Conservation (phyloP, 2,113 vertebrate species). For the Leucoraja erinaceus region DNA sequence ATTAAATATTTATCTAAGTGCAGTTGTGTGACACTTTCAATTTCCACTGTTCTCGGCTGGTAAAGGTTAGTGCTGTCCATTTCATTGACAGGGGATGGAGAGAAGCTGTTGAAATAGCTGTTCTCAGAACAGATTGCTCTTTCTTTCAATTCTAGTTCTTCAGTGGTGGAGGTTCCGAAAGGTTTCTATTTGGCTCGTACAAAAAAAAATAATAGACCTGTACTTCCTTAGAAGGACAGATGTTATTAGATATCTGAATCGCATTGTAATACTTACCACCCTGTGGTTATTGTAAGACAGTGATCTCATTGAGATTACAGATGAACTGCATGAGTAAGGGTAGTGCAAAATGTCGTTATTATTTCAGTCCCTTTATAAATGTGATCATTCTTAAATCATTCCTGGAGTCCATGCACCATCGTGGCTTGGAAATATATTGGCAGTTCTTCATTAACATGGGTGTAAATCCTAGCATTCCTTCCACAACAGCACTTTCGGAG, state of each 20-base stretch:
- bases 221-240: not conserved
- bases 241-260: not conserved
- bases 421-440: not conserved
- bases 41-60: not conserved
- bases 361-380: not conserved
- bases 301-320: not conserved
- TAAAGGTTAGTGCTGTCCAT: conserved; percentile 30
- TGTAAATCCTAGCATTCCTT: too few species aligned
- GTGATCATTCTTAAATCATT: not conserved
- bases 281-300: not conserved
- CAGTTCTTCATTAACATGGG: too few species aligned
- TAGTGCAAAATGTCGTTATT: not conserved
- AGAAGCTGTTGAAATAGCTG: not conserved
- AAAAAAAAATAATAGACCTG: not conserved
- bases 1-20: conserved; percentile 36
- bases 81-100: conserved; percentile 4
- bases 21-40: conserved; percentile 34
- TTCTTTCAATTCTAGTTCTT: not conserved
- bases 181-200: not conserved
- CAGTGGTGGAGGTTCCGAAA: not conserved
- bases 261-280: not conserved
- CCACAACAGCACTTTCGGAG: too few species aligned
- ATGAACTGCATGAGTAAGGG: not conserved
- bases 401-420: not conserved
- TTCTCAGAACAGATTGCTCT: not conserved